These are phyloP conservation scores for Anseranas semipalmata DNA, from an alignment of 2,113 vertebrate species.

Conservation along the genomic window DNA sequence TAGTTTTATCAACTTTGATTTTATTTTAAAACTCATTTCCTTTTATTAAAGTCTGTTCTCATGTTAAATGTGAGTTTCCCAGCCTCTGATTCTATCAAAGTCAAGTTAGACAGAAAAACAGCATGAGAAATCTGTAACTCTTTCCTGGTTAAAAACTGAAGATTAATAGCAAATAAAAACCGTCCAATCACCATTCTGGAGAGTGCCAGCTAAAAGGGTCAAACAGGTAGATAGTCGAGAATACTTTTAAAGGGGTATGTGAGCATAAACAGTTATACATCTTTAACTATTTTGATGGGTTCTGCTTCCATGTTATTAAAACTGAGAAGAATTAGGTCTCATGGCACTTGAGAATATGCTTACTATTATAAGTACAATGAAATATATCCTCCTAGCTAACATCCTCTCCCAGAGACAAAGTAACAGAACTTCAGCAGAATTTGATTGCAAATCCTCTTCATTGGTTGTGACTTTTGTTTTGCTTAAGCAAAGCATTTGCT, in stretches of 20 bases:
- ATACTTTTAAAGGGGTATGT: not conserved
- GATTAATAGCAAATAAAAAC: not conserved
- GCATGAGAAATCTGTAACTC: not conserved
- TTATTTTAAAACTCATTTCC: not conserved
- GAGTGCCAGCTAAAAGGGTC: not conserved
- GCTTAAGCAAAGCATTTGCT: conserved; percentile 33
- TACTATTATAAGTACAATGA: not conserved
- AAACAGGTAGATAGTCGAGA: not conserved
- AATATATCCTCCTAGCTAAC: conserved; percentile 8
- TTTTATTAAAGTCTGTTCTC: not conserved
- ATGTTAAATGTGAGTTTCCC: not conserved
- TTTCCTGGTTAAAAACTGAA: not conserved
- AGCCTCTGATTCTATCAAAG: not conserved
- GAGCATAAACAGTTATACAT: not conserved
- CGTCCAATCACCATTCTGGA: not conserved
- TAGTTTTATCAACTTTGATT: not conserved
- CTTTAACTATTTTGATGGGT: not conserved
- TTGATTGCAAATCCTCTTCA: conserved; percentile 12
- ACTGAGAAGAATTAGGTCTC: not conserved
- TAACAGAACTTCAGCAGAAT: conserved; percentile 5
- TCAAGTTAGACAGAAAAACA: not conserved
- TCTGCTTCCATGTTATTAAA: not conserved
- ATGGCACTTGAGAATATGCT: conserved; percentile 20
- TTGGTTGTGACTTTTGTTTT: conserved; percentile 19
- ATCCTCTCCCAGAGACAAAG: conserved; percentile 4